Evolutionary conservation across 2,113 vertebrate species (phyloP), one percentile per base, ranked within the genome.

Genomic region (Nycticorax nycticorax): DNA sequence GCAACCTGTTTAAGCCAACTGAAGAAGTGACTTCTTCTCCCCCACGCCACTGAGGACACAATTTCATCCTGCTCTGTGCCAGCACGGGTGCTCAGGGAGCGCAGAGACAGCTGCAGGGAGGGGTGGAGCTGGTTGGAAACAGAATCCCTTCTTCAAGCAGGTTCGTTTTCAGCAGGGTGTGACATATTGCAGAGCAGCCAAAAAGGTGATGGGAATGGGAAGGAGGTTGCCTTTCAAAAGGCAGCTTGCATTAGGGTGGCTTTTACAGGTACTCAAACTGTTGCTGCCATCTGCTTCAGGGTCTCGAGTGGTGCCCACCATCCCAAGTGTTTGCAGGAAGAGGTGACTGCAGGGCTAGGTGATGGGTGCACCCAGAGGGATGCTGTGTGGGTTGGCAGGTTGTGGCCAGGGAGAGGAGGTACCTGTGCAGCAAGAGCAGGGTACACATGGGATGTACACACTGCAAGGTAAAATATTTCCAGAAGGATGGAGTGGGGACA

Each of bases 331-430:
- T 20, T 85, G 39, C 27, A 80, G 43, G 67, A 91, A 79, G 35
- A 57, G 16, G 8, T 56, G 32, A 33, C 53, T 2, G 4, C 52
- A 52, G 57, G 10, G 22, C 33, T 43, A 39, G 30, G 8, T 0
- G 1, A 7, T 6, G 30, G 57, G 15, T n/a, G 18, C 28, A 48
- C 50, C 10, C 35, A 64, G 45, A 20, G n/a, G 35, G 16, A 10
- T 0, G 0, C 32, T 22, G 17, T 2, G 8, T 27, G 33, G 2
- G 14, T 48, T 37, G 28, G 39, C 72, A 75, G n/a, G 75, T 19
- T 53, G 37, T 45, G 33, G 64, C 39, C 57, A 8, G 0, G 48
- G 57, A 13, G 21, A 66, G 11, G 23, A 56, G 16, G 39, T 30
- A 35, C 39, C 16, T 33, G 17, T 6, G 30, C 62, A 76, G 21